Base-by-base conservation (phyloP, 2,113 vertebrate genomes). In the Saguinus midas region DNA sequence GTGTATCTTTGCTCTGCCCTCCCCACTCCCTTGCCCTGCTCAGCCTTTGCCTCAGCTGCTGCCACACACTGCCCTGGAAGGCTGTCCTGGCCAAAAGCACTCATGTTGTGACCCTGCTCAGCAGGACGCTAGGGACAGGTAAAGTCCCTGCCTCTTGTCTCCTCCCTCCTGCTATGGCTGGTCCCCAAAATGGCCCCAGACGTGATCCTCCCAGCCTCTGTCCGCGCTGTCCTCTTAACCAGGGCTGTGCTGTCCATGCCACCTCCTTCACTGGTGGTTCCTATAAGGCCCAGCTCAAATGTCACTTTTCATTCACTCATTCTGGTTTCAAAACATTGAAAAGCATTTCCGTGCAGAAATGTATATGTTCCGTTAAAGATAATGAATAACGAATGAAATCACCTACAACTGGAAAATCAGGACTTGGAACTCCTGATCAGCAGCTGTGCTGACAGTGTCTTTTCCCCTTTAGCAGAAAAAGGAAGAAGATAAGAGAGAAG, bases 371-470 rank as follows among this genome's bases (percentile, higher is more conserved):
- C 57, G 0, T 92, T 57, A 66, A 85, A 50, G 21, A 78, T 76
- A 66, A 64, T 91, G 94, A 92, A 84, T 96, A 76, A 84, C 79
- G 50, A 89, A 84, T 84, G 40, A 84, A 87, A 78, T 50, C 55
- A 94, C 32, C 50, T 87, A 3, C 83, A 58, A 43, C 48, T 70
- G 58, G 48, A 76, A 81, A 87, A 23, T n/a, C 61, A 43, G 78
- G 70, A 52, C 12, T 18, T 84, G 78, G 70, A 88, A 29, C 21
- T 79, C 29, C 21, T 1, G 13, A 35, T 61, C 20, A 45, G 58
- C 6, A 58, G 48, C 58, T 35, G 17, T 55, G 29, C 40, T 58
- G 68, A 50, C 83, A 43, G 17, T 9, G 6, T 8, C 57, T 23
- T 82, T 87, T 58, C 8, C 48, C 14, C 80, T 52, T 78, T 21